phyloP scores from a whole-genome alignment of 1,140 invertebrate genomes.

The Oedothorax gibbosus region DNA sequence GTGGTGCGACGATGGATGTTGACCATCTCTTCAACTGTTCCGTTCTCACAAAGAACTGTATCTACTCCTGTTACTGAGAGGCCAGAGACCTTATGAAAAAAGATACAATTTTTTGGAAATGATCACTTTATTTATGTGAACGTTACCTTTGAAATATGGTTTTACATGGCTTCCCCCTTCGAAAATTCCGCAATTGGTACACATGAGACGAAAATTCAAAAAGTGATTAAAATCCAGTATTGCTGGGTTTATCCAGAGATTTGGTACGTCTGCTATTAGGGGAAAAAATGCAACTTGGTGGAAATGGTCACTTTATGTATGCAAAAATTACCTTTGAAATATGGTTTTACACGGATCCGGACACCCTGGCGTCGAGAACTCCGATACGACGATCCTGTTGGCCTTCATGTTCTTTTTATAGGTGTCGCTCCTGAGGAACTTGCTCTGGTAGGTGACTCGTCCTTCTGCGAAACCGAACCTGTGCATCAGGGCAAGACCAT shows the following conservation, averaged over 20 bases:
- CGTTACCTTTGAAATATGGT: no score
- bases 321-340: slow-evolving; percentile 65
- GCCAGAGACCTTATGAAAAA: not conserved
- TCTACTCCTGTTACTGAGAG: not conserved
- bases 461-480: slow-evolving; percentile 67
- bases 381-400: slow-evolving; percentile 78
- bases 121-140: no score
- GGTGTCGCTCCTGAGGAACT: slow-evolving; percentile 68
- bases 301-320: no score
- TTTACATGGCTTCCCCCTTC: no score
- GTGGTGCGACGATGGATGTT: not conserved
- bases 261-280: no score
- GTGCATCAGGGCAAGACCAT: slow-evolving; percentile 71
- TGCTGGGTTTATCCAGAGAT: no score
- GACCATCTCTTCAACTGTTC: not conserved
- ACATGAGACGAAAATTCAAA: no score
- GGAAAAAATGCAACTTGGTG: no score
- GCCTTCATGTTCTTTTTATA: slow-evolving; percentile 68
- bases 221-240: no score
- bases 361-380: slow-evolving; percentile 83
- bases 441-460: slow-evolving; percentile 67
- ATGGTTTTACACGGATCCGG: slow-evolving; percentile 70
- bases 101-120: no score
- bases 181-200: no score
- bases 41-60: not conserved